Evolutionary conservation across 2,797 vertebrate species (phyloP).

Genomic region (Falco columbarius): DNA sequence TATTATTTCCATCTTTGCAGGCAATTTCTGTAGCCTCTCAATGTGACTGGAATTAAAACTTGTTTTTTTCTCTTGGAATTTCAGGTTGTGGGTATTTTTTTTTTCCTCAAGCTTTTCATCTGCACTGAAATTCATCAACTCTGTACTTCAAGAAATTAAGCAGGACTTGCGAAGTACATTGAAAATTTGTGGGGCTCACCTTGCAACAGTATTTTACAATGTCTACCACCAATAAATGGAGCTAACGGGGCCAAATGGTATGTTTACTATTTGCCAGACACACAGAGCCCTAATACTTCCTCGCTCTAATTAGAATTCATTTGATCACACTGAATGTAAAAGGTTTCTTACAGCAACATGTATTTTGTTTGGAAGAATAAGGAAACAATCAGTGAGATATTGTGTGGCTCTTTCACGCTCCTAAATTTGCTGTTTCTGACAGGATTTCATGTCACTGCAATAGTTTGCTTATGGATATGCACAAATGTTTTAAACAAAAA

Average conservation of each 20-base stretch:
- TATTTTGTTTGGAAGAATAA: background rate
- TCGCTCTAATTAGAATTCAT: background rate
- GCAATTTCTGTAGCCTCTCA: background rate
- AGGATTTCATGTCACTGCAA: background rate
- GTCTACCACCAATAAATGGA: background rate
- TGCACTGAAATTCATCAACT: background rate
- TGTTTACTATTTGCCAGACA: background rate
- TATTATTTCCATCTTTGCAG: background rate
- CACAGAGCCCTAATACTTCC: background rate
- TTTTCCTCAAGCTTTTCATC: background rate
- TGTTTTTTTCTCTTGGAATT: background rate
- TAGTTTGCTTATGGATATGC: background rate
- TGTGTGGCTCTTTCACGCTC: background rate
- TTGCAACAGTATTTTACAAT: background rate
- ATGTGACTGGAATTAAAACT: slow-evolving; percentile 25
- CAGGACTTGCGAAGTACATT: background rate
- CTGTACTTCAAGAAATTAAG: background rate
- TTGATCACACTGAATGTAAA: background rate
- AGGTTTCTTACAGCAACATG: background rate
- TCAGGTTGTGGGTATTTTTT: background rate
- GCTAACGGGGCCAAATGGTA: background rate
- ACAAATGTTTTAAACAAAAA: background rate
- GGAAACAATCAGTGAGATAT: background rate
- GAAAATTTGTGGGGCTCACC: background rate
- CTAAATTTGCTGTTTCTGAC: background rate